Evolutionary conservation across 2,888 invertebrate species (phyloP), one percentile per base, ranked within the genome.

Genomic region (Campoplex nolae): DNA sequence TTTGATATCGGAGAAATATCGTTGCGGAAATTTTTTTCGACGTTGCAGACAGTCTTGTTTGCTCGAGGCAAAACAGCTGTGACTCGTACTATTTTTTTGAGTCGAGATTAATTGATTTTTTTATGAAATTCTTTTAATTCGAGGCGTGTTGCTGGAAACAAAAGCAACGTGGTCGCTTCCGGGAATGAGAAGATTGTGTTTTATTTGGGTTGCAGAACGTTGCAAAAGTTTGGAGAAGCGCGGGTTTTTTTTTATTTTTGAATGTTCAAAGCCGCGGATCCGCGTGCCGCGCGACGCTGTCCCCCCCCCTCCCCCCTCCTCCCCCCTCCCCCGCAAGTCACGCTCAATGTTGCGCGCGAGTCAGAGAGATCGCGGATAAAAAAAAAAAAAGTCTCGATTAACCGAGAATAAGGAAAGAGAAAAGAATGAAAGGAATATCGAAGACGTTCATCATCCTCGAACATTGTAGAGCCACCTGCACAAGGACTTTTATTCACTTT

Each of bases 171-270:
- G 18, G 18, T 51, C 6, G 18, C 51, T 51, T 51, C 18, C 51
- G 18, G 51, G 51, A 51, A 2, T 51, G 3, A 18, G 51, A 13
- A 13, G 45, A 45, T 45, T 11, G 45, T 13, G 45, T 11, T 13
- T 45, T 13, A 13, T 45, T 13, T 18, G 3, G 51, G 51, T n/a
- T 51, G 1, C 4, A n/a, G 18, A 51, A 51, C 18, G 6, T n/a
- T 3, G 62, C 16, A 16, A 6, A 32, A 3, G 62, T 32, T 62
- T 6, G 16, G 3, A 58, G 58, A 28, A 38, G 23, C 67, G 42
- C 67, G 67, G 11, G 67, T 35, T 71, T 71, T 35, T 71, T 71
- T 71, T 23, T 51, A 54, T 32, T 73, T 76, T 65, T 32, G 65
- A 65, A 76, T 51, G 32, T 65, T 65, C 16, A 32, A 45, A n/a